phyloP scores from a whole-genome alignment of 2,113 vertebrate genomes.

The Chamaea fasciata region DNA sequence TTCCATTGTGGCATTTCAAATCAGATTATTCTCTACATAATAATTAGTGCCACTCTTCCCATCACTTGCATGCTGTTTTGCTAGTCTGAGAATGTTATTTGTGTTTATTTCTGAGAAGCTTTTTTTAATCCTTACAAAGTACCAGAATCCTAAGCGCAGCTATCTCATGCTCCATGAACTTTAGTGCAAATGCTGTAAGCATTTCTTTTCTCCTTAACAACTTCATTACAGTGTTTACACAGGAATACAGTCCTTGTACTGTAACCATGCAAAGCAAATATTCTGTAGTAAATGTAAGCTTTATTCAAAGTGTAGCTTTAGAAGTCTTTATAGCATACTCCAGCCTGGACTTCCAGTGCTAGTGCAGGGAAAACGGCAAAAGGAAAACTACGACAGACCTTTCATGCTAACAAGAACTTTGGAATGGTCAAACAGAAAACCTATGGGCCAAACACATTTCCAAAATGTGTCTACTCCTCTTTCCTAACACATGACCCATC shows the following conservation, averaged over 20 bases:
- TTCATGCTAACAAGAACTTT: not conserved
- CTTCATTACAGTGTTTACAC: constrained; percentile 14
- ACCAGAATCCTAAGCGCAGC: not conserved
- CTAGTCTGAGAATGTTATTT: not conserved
- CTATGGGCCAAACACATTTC: not conserved
- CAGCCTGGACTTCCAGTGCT: not conserved
- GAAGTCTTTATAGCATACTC: not conserved
- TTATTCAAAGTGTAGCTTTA: not conserved
- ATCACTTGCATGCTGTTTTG: not conserved
- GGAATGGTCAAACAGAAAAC: not conserved
- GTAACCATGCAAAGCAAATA: constrained; percentile 9
- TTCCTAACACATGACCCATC: not conserved
- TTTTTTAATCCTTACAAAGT: constrained; percentile 7
- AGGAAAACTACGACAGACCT: not conserved
- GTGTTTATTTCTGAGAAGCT: not conserved
- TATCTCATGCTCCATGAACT: constrained; percentile 27
- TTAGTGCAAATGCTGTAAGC: not conserved
- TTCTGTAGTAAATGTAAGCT: not conserved
- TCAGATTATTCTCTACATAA: not conserved
- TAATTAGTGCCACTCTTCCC: not conserved
- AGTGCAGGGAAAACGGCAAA: not conserved
- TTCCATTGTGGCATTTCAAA: not conserved
- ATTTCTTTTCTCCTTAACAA: not conserved
- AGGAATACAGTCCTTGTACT: not conserved
- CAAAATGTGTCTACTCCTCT: not conserved